Evolutionary conservation across 2,888 invertebrate genomes (phyloP), one percentile per base, ranked within the genome.

Genomic region (Glaucopsyche alexis): DNA sequence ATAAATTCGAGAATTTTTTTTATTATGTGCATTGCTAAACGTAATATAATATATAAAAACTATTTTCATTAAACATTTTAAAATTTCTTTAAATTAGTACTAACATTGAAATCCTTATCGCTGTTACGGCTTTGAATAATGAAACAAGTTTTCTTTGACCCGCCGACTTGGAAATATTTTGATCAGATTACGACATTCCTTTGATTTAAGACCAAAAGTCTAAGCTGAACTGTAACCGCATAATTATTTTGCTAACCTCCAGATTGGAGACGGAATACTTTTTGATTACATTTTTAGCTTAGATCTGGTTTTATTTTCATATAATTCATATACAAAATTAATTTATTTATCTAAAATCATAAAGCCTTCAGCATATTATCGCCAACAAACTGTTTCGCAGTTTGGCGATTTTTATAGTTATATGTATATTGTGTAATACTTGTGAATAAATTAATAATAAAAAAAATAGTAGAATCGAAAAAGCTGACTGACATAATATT

Each of bases 91-190:
- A 60, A 47, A 60, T 13, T 60, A 29, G 11, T 38, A 14, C 29
- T 29, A 0, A 29, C 29, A 29, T 14, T 60, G 19, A 29, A 38
- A 29, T 60, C 60, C 29, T 60, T 29, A 60, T 52, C 60, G 60
- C 60, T 14, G 6, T 50, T 50, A 66, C 42, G 66, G 16, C 66
- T 66, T 66, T 42, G 40, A 42, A 60, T 38, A 66, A 66, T 66
- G 66, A 66, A 66, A 42, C 42, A 42, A 66, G 42, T 66, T 66
- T 66, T 66, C 66, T 66, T 66, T 66, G 66, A n/a, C 40, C 66
- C 66, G 16, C 66, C 42, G 42, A 42, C 40, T 66, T 66, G 66
- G 42, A 66, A 65, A 65, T 65, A 66, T 66, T 66, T 66, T 42
- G 66, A 66, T 42, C 66, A 66, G 66, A 66, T 66, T 66, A 66